Conservation (phyloP, 2,113 vertebrate species). For the Gadus chalcogrammus region DNA sequence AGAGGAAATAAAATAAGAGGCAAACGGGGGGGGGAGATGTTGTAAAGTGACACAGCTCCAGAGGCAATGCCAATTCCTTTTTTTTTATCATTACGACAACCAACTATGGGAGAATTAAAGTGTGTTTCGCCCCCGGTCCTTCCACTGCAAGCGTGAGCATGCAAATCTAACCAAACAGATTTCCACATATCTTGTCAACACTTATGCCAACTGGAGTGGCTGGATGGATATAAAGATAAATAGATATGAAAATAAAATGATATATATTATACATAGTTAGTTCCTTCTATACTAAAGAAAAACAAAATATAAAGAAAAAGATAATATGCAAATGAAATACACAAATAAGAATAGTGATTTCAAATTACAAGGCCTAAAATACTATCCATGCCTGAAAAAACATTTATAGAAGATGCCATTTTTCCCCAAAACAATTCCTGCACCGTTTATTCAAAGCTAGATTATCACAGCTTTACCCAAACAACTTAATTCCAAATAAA, state of each 20-base stretch:
- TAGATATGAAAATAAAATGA: background rate
- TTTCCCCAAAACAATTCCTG: background rate
- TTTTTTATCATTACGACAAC: background rate
- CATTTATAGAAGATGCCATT: background rate
- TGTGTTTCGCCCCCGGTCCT: background rate
- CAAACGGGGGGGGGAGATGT: constrained; percentile 15
- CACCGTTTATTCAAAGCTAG: background rate
- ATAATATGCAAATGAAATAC: background rate
- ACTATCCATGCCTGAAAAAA: background rate
- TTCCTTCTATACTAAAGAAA: too few species aligned
- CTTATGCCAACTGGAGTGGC: too few species aligned
- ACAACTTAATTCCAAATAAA: background rate
- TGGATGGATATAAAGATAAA: too few species aligned
- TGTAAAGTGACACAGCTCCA: constrained; percentile 14
- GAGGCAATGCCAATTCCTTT: constrained; percentile 41
- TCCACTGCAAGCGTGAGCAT: constrained; percentile 1
- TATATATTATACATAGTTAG: background rate
- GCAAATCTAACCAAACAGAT: background rate
- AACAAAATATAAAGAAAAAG: background rate
- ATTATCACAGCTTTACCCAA: background rate
- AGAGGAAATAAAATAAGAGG: constrained; percentile 24
- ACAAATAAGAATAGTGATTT: background rate
- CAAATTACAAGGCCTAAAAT: background rate
- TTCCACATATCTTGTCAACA: too few species aligned
- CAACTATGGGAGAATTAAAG: too few species aligned